These are phyloP conservation scores for Hippocampus guttulatus DNA, from an alignment of 2,113 vertebrate genomes.

Conservation along the genomic window DNA sequence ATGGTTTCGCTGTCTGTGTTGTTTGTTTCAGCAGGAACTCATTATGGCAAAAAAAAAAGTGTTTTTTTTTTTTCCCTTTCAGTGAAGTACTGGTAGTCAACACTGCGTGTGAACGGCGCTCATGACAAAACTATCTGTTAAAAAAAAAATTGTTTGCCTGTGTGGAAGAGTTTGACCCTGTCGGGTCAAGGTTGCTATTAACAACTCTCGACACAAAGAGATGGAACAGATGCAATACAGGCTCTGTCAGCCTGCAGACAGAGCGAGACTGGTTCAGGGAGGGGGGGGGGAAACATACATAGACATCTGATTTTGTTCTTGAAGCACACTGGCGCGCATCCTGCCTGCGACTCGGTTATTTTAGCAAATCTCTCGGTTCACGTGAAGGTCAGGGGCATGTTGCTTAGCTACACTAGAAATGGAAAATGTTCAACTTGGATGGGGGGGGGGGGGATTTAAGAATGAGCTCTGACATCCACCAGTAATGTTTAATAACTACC, in stretches of 20 bases:
- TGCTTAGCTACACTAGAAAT: conserved; percentile 32
- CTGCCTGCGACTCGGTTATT: conserved; percentile 14
- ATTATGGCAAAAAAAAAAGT: not conserved
- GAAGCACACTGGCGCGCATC: not conserved
- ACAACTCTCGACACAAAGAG: not conserved
- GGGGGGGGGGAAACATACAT: not conserved
- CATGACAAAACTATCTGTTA: not conserved
- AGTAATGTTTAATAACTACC: conserved; percentile 24
- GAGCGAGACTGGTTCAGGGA: not conserved
- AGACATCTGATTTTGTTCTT: conserved; percentile 17
- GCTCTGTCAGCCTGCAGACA: conserved; percentile 29
- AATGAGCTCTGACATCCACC: conserved; percentile 24
- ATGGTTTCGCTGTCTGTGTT: too few relatives aligned
- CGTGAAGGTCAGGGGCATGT: conserved; percentile 38
- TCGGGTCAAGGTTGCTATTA: not conserved
- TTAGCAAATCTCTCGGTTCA: conserved; percentile 33
- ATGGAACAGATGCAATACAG: conserved; percentile 9
- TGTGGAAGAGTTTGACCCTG: not conserved
- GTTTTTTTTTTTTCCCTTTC: not conserved
- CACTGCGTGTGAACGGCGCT: not conserved
- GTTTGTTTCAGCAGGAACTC: not conserved
- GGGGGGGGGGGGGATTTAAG: conserved; percentile 11
- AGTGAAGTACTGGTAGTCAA: not conserved
- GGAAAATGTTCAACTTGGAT: conserved; percentile 37
- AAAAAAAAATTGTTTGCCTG: not conserved